Base-by-base conservation (phyloP, 2,888 invertebrate genomes). In the Incurvaria masculella region DNA sequence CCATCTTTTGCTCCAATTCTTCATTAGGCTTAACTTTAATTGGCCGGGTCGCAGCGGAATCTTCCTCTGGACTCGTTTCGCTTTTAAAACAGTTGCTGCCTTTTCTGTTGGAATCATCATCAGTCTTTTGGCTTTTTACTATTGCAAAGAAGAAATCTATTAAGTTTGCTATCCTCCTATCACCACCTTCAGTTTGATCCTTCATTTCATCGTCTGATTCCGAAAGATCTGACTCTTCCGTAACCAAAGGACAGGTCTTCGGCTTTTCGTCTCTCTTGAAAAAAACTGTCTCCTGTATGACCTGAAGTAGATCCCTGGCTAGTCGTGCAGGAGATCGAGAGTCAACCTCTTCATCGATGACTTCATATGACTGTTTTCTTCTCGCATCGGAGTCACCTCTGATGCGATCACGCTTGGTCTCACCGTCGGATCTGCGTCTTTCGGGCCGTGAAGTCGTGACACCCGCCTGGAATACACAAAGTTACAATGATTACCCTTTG, bases 141-240 rank as follows among this genome's bases (percentile, higher is more conserved):
- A 79, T 74, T 1, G 78, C 76, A 41, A 79, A 79, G 59, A 79
- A 78, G 60, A 79, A 79, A 49, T 79, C 79, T 8, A 79, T 75
- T 5, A 79, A 54, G 53, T 74, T 76, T 1, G 78, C 76, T 18
- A 79, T 73, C 52, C 75, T 64, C 48, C 68, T 64, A 38, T 79
- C 79, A 5, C 63, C 66, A 0, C 66, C 69, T 38, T 75, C 70
- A 44, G 74, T 73, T 38, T n/a, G n/a, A n/a, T n/a, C n/a, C n/a
- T 27, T 42, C 42, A 42, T 42, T 21, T 51, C 51, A 16, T 68
- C 73, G 18, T 74, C 72, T 2, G 72, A 72, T 21, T 68, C 69
- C 1, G 61, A 61, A 1, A 78, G 48, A 45, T 71, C 78, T 0
- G 75, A 75, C 57, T 78, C 78, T 55, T 78, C 69, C 55, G 71